Base-by-base conservation (phyloP, 2,113 vertebrate species). In the Strigops habroptila region DNA sequence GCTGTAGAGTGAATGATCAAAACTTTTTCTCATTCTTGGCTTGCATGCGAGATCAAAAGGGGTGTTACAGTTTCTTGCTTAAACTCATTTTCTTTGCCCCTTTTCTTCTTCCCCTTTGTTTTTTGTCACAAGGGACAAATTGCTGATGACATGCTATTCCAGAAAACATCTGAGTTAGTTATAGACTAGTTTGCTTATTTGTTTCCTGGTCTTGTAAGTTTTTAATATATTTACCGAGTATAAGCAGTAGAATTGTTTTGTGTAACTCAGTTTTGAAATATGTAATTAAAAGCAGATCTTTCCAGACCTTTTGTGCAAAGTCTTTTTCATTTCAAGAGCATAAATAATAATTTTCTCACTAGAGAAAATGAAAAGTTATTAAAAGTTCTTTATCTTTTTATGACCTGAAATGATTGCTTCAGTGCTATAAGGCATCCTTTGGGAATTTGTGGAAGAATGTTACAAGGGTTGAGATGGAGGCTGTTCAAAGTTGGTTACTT, bases 21-120 rank as follows among this genome's bases (percentile, higher is more conserved):
- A 95, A 86, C 76, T 79, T 95, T 77, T 89, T 55, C 37, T 91
- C 67, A 64, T 89, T 91, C 90, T 91, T 37, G 86, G 64, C 25
- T 95, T 64, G 35, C 91, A 60, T 94, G 55, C 7, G n/a, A 92
- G 93, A 96, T 86, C 91, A 96, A 95, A 94, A 92, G 41, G 60
- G 14, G 51, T 86, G 69, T 86, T 95, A 75, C 14, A 94, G 28
- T 94, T 88, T 94, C 62, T 96, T 95, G 11, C 60, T 95, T 74
- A 79, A 93, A 84, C 76, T 84, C 7, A 37, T 88, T 88, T 74
- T 88, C 77, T 91, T 81, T 91, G 15, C n/a, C 62, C 31, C 62
- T 92, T 60, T 84, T 79, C 55, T 87, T 67, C 35, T 86, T 27
- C 6, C n/a, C 39, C 25, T 91, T 67, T 70, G 28, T 91, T 85